Evolutionary conservation across 2,888 invertebrate genomes (phyloP), one percentile per base, ranked within the genome.

Genomic region (Polydrusus tereticollis): DNA sequence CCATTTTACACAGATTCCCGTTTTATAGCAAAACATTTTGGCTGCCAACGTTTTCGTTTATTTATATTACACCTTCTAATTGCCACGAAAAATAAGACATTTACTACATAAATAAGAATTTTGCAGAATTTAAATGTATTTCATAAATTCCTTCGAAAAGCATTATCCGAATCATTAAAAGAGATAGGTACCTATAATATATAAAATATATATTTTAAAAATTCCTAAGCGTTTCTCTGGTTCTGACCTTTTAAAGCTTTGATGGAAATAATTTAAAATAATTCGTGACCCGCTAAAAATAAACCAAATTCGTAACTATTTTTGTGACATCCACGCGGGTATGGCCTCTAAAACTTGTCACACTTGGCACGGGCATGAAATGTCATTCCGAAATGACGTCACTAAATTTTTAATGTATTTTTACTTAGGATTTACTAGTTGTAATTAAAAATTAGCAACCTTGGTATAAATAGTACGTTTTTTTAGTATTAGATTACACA

Each of bases 1-100:
- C 65, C 16, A 41, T 41, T 55, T 16, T 65, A 23, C 57, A 57
- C 55, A 65, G 55, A 55, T 65, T 41, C 43, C 1, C 12, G 18
- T 57, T 65, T 55, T 23, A 41, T 50, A 41, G 57, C 65, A 65
- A 65, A n/a, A n/a, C n/a, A n/a, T 26, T 26, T 47, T 21, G 45
- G 1, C 12, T 47, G 45, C 45, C 45, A 47, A 47, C 12, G 8
- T 47, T 47, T 43, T 47, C 45, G 45, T 21, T 14, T 47, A 47
- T 47, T 47, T 47, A 47, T 47, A 47, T 21, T 47, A 21, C 21
- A 20, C 10, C 16, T 21, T 47, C 14, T 41, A 41, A 47, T 47
- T 47, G 45, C 20, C 21, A 1, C 2, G 21, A 10, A 21, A 8
- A 47, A 21, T 47, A 21, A 21, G 21, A 20, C n/a, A n/a, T n/a